These are phyloP conservation scores for Arctopsyche grandis DNA, from an alignment of 1,140 invertebrate genomes.

Conservation along the genomic window DNA sequence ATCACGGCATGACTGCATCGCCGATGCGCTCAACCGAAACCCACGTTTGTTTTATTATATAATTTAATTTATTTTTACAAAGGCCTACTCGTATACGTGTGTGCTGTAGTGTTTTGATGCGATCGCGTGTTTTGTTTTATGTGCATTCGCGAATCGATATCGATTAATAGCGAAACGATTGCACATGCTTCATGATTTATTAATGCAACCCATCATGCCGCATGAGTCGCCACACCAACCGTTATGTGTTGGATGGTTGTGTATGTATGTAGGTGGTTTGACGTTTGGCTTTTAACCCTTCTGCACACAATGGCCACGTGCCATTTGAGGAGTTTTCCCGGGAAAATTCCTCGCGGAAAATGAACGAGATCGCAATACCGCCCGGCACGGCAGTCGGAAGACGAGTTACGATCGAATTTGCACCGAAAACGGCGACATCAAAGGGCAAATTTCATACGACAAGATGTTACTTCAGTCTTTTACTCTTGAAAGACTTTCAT, in stretches of 20 bases:
- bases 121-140: background rate
- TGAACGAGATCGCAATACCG: too few relatives aligned
- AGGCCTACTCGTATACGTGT: too few relatives aligned
- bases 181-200: too few relatives aligned
- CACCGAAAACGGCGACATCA: background rate
- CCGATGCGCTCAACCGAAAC: too few relatives aligned
- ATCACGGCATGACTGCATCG: too few relatives aligned
- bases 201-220: too few relatives aligned
- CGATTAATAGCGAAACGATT: background rate
- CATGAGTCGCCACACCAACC: too few relatives aligned
- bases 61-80: background rate
- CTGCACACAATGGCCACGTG: too few relatives aligned
- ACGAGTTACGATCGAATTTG: slow-evolving; percentile 10
- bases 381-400: too few relatives aligned
- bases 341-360: background rate
- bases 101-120: background rate
- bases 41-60: background rate
- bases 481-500: background rate
- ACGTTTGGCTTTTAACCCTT: too few relatives aligned
- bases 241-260: too few relatives aligned
- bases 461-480: background rate
- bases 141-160: background rate
- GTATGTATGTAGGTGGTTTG: too few relatives aligned
- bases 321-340: background rate
- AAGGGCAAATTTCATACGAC: background rate